A percentile compares a stretch with the other conserved stretches of the same genome.
Evolutionary conservation across 2,888 invertebrate genomes (phyloP).

Genomic region (Anthophora plumipes): DNA sequence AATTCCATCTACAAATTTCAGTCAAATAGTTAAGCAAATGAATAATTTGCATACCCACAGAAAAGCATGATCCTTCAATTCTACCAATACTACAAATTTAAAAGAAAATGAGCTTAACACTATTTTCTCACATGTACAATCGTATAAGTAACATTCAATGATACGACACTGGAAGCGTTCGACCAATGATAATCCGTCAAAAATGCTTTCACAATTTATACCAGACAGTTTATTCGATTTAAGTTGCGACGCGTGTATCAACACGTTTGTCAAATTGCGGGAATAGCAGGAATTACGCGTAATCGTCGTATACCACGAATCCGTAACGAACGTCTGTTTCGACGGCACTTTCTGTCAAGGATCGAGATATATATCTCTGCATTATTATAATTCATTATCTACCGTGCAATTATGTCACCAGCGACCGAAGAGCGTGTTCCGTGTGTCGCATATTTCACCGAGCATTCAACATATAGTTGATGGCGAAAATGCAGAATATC

Average conservation of each 20-base stretch:
- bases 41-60: no score
- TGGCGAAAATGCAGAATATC: constrained; percentile 63
- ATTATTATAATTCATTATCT: constrained; percentile 64
- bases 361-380: constrained; percentile 43
- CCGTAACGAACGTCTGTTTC: constrained; percentile 27
- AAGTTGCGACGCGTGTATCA: background rate
- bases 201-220: constrained; percentile 16
- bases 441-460: constrained; percentile 57
- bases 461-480: constrained; percentile 43
- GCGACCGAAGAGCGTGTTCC: constrained; percentile 38
- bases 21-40: no score
- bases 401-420: constrained; percentile 40
- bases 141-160: no score
- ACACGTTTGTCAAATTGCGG: constrained; percentile 34
- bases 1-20: no score
- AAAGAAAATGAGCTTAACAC: no score
- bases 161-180: background rate
- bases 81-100: no score
- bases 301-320: background rate
- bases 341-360: constrained; percentile 42
- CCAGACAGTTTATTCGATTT: constrained; percentile 22
- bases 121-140: no score
- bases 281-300: constrained; percentile 24
- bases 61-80: no score
- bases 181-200: background rate